Conservation (phyloP, 1,140 invertebrate genomes). For the Chelonus insularis region DNA sequence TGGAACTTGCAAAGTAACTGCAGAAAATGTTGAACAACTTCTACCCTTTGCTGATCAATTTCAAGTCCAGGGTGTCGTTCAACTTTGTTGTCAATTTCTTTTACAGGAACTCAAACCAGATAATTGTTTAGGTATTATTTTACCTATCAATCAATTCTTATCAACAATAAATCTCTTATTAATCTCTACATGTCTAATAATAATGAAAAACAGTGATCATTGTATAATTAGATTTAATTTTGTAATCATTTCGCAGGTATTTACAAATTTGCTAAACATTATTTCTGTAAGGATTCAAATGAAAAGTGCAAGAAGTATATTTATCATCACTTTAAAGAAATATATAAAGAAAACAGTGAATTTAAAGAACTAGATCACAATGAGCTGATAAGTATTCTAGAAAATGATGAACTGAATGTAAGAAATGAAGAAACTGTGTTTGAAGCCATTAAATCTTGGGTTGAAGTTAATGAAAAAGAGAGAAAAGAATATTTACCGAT, state of each 20-base stretch:
- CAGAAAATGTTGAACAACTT: constrained; percentile 76
- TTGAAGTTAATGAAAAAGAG: constrained; percentile 59
- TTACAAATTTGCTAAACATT: constrained; percentile 70
- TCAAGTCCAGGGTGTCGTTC: constrained; percentile 75
- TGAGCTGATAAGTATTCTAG: constrained; percentile 71
- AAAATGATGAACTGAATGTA: constrained; percentile 77
- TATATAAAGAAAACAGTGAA: constrained; percentile 71
- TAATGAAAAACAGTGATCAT: background rate
- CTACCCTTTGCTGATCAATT: constrained; percentile 78
- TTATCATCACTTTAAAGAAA: constrained; percentile 71
- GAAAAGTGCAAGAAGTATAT: constrained; percentile 70
- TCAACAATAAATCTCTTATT: too few relatives aligned
- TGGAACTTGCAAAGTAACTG: constrained; percentile 70
- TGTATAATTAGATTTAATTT: too few relatives aligned
- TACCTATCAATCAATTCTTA: constrained; percentile 23
- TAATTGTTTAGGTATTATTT: constrained; percentile 80
- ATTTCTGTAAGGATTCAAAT: constrained; percentile 75
- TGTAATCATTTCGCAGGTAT: constrained; percentile 53
- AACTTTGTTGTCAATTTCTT: constrained; percentile 77
- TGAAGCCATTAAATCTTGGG: constrained; percentile 68
- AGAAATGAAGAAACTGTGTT: constrained; percentile 71
- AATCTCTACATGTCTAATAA: background rate
- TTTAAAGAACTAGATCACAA: constrained; percentile 69
- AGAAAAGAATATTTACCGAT: constrained; percentile 61
- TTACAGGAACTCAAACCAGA: constrained; percentile 65